Evolutionary conservation across 1,140 invertebrate species (phyloP), one percentile per base, ranked within the genome.

Genomic region (Charaxes varanes): DNA sequence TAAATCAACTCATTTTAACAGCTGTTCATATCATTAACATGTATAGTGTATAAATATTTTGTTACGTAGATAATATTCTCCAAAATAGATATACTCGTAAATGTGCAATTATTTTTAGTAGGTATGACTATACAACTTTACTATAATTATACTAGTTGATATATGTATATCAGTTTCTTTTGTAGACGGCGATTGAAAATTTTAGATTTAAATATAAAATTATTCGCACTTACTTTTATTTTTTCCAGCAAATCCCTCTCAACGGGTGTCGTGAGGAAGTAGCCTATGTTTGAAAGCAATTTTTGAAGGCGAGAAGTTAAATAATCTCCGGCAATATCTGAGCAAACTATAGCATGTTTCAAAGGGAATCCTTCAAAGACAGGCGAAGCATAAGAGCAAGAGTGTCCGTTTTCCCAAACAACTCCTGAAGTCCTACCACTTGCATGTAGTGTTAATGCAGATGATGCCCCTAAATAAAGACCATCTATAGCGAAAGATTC

Each of bases 201-300:
- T n/a, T n/a, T n/a, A n/a, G n/a, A n/a, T n/a, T n/a, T n/a, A n/a
- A 11, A 26, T 2, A 11, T 11, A 26, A 40, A 22, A 6, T 26
- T 26, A 28, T 2, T 7, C 38, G 12, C 23, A 13, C 24, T 21
- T 89, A 54, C 90, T 90, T 93, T 94, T 88, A 86, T 92, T 87
- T 71, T 89, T 87, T 71, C 91, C 86, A 76, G 41, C 6, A 85
- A 27, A 26, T 84, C 71, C 6, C 53, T 62, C 16, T 85, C 79
- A 18, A 62, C 15, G 0, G 60, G 47, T 1, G 74, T 79, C 0
- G 63, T 72, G 30, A 79, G 72, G 1, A 51, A 61, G 38, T 76
- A 79, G 5, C 74, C 74, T 5, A 59, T 48, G 0, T 58, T 32
- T 0, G 28, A 16, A n/a, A 76, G 35, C 16, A 70, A 31, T 0